phyloP scores from a whole-genome alignment of 2,113 vertebrate genomes.

The Uria aalge region DNA sequence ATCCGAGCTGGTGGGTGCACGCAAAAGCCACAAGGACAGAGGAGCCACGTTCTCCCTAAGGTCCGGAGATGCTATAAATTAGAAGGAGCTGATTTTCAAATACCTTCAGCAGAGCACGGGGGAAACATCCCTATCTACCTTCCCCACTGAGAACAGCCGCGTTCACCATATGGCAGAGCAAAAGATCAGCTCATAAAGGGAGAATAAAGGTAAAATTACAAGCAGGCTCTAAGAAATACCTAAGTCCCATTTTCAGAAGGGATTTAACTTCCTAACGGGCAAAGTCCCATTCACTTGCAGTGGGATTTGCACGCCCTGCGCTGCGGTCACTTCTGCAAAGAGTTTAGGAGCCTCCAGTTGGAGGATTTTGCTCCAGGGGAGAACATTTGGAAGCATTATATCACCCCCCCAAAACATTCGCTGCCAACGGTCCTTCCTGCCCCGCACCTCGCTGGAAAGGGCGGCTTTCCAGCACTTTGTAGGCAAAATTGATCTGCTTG shows the following conservation, averaged over 20 bases:
- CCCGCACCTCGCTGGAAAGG: neutral
- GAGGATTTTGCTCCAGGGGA: neutral
- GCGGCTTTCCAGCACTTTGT: neutral
- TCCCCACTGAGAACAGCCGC: neutral
- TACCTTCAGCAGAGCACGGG: neutral
- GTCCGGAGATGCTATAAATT: neutral
- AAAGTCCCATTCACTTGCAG: neutral
- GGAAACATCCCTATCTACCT: neutral
- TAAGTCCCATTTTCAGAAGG: neutral
- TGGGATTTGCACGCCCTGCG: neutral
- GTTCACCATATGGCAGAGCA: accelerated
- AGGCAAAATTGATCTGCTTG: neutral
- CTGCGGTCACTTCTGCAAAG: neutral
- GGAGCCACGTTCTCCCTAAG: neutral
- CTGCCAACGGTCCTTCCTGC: neutral
- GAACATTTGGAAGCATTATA: neutral
- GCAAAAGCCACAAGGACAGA: neutral
- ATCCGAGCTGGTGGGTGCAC: neutral
- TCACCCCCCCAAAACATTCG: accelerated
- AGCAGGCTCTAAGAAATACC: neutral
- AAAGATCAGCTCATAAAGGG: neutral
- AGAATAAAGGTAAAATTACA: neutral
- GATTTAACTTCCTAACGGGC: neutral
- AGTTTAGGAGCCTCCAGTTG: neutral
- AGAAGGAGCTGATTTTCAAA: neutral